Evolutionary conservation across 2,113 vertebrate genomes (phyloP), one percentile per base, ranked within the genome.

Genomic region (Gobius niger): DNA sequence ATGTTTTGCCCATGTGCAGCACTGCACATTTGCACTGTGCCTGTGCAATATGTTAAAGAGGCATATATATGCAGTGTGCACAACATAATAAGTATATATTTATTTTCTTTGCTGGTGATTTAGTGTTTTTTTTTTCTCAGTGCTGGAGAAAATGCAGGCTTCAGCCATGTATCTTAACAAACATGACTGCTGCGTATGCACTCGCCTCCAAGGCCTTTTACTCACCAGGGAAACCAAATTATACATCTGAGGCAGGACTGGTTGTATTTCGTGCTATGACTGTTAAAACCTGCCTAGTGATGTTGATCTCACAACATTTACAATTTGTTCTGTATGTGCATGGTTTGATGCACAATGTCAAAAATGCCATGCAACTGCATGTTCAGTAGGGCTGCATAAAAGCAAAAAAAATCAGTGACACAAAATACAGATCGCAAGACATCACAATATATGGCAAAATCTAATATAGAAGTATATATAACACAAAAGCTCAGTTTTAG

Each of bases 21-120:
- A 40, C 80, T 84, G 83, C 88, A 85, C 85, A 78, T 87, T 91
- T 87, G 73, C 75, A 65, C 82, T 67, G 74, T 84, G 85, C 70
- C 84, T 76, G 78, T 81, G 83, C 89, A 88, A 84, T 88, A 87
- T 91, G 88, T 91, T 89, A 89, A 90, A 80, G 86, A 83, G 85
- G 82, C 72, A 84, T 89, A 88, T 87, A 87, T 92, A 91, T 90
- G 83, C 89, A 84, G 80, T 78, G 75, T 85, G 84, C 78, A 87
- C 76, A 88, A 89, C 80, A 78, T 90, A 90, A 88, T 90, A 88
- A 90, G 87, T 87, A 85, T 90, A 87, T 87, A 90, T 91, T 89
- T 91, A 89, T 91, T 92, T 90, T 90, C 81, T 87, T 82, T 86
- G 76, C 80, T 79, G 77, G 79, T 91, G 87, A 91, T 89, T 87